Evolutionary conservation across 2,888 invertebrate species (phyloP).

Genomic region (Junonia oenone): DNA sequence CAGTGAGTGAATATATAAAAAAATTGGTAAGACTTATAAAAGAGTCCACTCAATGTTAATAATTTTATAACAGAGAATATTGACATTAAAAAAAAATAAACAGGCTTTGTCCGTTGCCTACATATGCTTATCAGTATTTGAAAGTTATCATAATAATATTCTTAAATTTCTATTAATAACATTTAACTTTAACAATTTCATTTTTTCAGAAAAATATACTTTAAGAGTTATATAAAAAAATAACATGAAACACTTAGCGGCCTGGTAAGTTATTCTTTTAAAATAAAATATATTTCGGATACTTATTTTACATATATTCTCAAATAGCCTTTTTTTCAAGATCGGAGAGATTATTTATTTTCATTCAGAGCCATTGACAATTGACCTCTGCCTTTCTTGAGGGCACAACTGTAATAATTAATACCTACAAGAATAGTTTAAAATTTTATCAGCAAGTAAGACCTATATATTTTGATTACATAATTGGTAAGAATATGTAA

Average conservation of each 20-base stretch:
- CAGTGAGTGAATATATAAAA: background rate
- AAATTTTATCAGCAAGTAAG: too few species aligned
- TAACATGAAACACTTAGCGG: constrained; percentile 68
- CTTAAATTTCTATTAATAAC: background rate
- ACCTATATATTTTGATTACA: too few species aligned
- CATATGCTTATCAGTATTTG: background rate
- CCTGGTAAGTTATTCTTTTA: constrained; percentile 54
- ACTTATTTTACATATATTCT: background rate
- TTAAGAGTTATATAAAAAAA: too few species aligned
- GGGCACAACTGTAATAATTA: too few species aligned
- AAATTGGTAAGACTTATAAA: background rate
- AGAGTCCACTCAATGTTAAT: background rate
- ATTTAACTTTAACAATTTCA: background rate
- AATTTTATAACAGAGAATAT: background rate
- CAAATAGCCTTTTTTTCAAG: background rate
- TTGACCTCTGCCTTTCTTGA: too few species aligned
- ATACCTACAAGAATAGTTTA: too few species aligned
- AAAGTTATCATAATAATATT: background rate
- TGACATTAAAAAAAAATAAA: background rate
- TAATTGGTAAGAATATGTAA: too few species aligned
- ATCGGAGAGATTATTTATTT: background rate
- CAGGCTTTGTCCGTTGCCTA: constrained; percentile 6
- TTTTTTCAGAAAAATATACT: constrained; percentile 2
- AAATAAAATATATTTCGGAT: background rate
- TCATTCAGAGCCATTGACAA: too few species aligned